phyloP scores from a whole-genome alignment of 1,140 invertebrate genomes.

The Latrodectus geometricus region DNA sequence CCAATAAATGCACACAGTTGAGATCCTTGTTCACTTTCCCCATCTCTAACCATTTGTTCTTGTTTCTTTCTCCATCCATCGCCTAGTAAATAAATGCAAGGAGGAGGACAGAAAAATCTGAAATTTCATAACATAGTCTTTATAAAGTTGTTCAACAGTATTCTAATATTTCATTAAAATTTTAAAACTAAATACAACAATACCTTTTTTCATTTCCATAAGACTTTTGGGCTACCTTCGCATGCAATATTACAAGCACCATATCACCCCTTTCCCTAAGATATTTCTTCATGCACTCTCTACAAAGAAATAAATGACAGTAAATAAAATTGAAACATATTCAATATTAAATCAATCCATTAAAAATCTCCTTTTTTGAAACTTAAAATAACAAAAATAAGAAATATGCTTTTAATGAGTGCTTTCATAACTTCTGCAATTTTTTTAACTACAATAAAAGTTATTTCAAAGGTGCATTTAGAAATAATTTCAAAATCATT shows the following conservation, averaged over 20 bases:
- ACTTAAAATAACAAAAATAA: too few species aligned
- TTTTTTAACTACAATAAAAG: too few species aligned
- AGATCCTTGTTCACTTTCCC: constrained; percentile 87
- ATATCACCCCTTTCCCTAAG: constrained; percentile 93
- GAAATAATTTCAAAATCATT: too few species aligned
- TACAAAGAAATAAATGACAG: constrained; percentile 15
- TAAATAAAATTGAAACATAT: too few species aligned
- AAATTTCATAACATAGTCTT: not conserved
- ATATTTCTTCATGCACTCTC: constrained; percentile 97
- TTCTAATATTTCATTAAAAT: not conserved
- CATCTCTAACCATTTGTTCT: constrained; percentile 85
- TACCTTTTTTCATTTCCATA: constrained; percentile 98
- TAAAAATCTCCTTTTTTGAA: too few species aligned
- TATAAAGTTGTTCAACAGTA: not conserved
- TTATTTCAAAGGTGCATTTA: too few species aligned
- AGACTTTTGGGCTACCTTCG: constrained; percentile 98
- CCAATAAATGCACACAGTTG: constrained; percentile 98
- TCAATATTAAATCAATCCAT: too few species aligned
- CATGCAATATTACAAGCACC: constrained; percentile 97
- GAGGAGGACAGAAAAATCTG: constrained; percentile 97
- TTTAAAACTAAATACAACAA: not conserved
- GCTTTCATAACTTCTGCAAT: too few species aligned
- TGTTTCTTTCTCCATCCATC: constrained; percentile 96
- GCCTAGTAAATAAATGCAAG: constrained; percentile 97
- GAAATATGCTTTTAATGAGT: too few species aligned